A percentile compares a stretch with the other conserved stretches of the same genome.
These are phyloP conservation scores for Calycopis cecrops DNA, from an alignment of 1,140 invertebrate species.

Conservation along the genomic window DNA sequence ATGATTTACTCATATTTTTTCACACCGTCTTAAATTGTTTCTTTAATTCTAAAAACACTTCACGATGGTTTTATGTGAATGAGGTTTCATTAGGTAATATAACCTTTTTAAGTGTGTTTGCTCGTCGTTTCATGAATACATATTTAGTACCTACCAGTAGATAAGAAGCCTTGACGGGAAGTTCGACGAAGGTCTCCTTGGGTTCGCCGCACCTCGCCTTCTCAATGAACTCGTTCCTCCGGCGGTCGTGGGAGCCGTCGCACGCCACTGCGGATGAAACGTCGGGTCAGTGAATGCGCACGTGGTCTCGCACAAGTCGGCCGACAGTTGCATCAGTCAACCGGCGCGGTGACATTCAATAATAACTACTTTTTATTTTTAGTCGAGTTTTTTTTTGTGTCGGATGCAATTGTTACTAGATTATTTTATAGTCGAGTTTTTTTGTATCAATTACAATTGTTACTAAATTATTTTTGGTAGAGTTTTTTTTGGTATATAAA, in stretches of 20 bases:
- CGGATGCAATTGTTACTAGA: no score
- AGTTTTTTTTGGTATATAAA: no score
- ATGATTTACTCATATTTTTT: no score
- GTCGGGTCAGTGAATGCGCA: slow-evolving; percentile 18
- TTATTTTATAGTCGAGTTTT: no score
- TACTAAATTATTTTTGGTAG: no score
- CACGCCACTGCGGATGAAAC: slow-evolving; percentile 49
- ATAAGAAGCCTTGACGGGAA: slow-evolving; percentile 41
- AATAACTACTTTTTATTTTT: neutral
- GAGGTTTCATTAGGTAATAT: no score
- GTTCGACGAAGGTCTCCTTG: slow-evolving; percentile 54
- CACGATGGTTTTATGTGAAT: neutral
- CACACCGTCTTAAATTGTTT: slow-evolving; percentile 16
- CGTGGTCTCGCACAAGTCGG: neutral
- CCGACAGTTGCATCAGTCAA: slow-evolving; percentile 1
- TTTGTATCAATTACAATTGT: no score
- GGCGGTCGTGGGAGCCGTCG: slow-evolving; percentile 34
- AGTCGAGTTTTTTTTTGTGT: no score
- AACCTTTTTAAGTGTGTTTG: no score
- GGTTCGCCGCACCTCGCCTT: slow-evolving; percentile 57
- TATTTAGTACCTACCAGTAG: slow-evolving; percentile 41
- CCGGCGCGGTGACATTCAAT: neutral
- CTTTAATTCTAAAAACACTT: slow-evolving; percentile 18
- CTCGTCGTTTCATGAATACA: no score
- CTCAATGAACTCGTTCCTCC: slow-evolving; percentile 46